These are phyloP conservation scores for Chloroceryle inda DNA, from an alignment of 2,797 vertebrate species.

Conservation along the genomic window DNA sequence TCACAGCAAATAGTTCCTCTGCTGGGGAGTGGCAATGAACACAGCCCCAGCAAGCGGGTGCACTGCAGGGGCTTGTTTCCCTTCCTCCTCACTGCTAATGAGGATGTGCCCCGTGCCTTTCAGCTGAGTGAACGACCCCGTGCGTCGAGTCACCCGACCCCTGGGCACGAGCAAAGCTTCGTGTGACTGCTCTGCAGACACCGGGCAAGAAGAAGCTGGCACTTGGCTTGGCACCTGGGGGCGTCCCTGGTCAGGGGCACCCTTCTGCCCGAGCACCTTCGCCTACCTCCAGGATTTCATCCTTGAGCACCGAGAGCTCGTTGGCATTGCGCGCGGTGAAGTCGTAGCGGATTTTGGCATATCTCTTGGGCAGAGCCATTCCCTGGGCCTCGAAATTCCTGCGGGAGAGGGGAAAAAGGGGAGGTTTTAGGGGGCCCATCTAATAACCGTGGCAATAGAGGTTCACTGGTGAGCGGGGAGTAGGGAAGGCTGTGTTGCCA, in stretches of 20 bases:
- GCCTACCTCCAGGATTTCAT: constrained; percentile 93
- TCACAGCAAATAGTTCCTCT: neutral
- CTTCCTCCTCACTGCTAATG: neutral
- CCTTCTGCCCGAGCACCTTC: neutral
- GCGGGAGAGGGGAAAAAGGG: neutral
- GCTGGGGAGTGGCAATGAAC: neutral
- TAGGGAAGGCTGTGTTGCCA: neutral
- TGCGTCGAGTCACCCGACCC: neutral
- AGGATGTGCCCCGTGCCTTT: neutral
- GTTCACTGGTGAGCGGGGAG: neutral
- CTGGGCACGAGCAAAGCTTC: neutral
- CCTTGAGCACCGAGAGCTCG: constrained; percentile 94
- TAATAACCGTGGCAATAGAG: fast-evolving
- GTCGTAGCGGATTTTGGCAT: constrained; percentile 92
- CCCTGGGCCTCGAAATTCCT: constrained; percentile 85
- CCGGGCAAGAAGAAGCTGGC: fast-evolving
- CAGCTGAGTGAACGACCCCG: neutral
- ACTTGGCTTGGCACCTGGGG: fast-evolving
- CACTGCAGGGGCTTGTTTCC: neutral
- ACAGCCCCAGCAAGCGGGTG: neutral
- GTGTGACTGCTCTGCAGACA: neutral
- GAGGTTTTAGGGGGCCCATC: neutral
- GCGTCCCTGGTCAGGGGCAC: neutral
- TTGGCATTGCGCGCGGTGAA: constrained; percentile 94
- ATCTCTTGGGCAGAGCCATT: constrained; percentile 80